Base-by-base conservation (phyloP, 2,113 vertebrate species). In the Phylloscopus whistleri region DNA sequence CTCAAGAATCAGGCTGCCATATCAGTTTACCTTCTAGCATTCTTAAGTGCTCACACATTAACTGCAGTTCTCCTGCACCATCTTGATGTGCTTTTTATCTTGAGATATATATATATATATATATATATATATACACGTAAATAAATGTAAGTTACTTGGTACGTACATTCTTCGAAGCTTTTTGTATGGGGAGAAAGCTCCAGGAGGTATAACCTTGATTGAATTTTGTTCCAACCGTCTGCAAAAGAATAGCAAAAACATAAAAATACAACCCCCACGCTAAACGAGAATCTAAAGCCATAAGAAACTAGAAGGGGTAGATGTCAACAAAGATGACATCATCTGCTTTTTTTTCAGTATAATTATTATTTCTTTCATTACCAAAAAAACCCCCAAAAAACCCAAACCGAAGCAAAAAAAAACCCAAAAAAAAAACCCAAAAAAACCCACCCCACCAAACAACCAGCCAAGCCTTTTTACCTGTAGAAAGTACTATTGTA, bases 151-250 rank as follows among this genome's bases (percentile, higher is more conserved):
- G 91, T 91, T 49, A 89, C 82, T 96, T 23, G 22, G 67, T 97
- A 99, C 99, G 91, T 97, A 99, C 99, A 99, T 99, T 98, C 99
- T 98, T 97, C 99, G 98, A 93, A 99, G 98, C 62, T 99, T 99
- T 98, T 99, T 99, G 95, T 99, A 99, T 6, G 99, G 98, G 64
- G 99, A 98, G 98, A 99, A 99, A 92, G 99, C 99, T 96, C 99
- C 99, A 87, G 99, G 98, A 94, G 99, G 99, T 94, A 99, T 99
- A 96, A 98, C 98, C 98, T 99, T 99, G 98, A 99, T 99, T 95
- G 99, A 98, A 95, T 99, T 99, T 98, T 99, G 99, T 95, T 99
- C 99, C 97, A 99, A 97, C 89, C 99, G 99, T 98, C 99, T 99
- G 98, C 74, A 98, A 95, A 94, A 95, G 33, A 94, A 88, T 5